Percentiles rank a stretch among this genome's conserved stretches.
phyloP scores from a whole-genome alignment of 2,888 invertebrate species.

The Horisme vitalbata region DNA sequence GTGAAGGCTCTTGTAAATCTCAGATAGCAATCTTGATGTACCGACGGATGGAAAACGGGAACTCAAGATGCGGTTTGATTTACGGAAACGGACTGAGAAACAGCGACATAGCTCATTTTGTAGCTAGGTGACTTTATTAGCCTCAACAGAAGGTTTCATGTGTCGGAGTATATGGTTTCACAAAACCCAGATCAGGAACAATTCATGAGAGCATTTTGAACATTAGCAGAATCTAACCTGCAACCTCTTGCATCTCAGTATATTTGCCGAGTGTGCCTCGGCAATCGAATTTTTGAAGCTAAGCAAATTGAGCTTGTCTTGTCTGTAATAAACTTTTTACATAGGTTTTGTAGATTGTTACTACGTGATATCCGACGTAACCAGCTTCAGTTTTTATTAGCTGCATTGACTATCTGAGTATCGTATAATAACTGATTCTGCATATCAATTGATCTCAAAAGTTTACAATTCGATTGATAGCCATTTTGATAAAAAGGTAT shows the following conservation, averaged over 20 bases:
- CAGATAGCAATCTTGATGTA: constrained; percentile 81
- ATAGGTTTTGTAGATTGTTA: no score
- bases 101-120: constrained; percentile 37
- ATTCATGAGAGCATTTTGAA: no score
- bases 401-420: constrained; percentile 11
- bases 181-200: no score
- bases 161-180: no score
- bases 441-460: constrained; percentile 69
- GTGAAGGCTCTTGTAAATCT: constrained; percentile 80
- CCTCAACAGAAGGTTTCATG: no score
- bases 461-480: constrained; percentile 55
- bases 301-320: no score
- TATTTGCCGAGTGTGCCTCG: no score
- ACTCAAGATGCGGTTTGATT: constrained; percentile 65
- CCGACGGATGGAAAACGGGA: constrained; percentile 81
- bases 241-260: no score
- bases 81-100: constrained; percentile 60
- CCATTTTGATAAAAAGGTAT: constrained; percentile 20
- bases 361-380: no score
- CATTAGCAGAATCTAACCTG: no score
- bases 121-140: neutral
- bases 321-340: no score
- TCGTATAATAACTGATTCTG: constrained; percentile 44
- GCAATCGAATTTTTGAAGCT: no score
- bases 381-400: constrained; percentile 3